phyloP scores from a whole-genome alignment of 2,888 invertebrate genomes.

The Allacma fusca region DNA sequence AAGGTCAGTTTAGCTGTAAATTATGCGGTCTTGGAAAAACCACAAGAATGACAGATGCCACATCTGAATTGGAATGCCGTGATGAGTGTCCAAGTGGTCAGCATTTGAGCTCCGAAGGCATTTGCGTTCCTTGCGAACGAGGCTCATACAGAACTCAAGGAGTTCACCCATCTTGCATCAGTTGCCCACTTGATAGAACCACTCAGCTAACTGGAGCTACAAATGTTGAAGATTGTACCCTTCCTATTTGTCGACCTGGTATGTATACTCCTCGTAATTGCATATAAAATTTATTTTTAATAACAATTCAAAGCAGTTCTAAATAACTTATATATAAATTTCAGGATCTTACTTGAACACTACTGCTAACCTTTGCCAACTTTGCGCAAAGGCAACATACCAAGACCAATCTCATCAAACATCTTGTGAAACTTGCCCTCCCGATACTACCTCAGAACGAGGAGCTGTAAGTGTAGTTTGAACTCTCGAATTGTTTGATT shows the following conservation, averaged over 20 bases:
- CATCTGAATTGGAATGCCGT: slow-evolving; percentile 81
- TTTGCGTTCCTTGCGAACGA: slow-evolving; percentile 89
- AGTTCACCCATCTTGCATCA: slow-evolving; percentile 84
- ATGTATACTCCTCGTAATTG: slow-evolving; percentile 50
- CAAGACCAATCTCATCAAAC: slow-evolving; percentile 90
- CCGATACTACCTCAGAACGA: slow-evolving; percentile 86
- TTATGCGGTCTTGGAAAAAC: slow-evolving; percentile 91
- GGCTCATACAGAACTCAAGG: slow-evolving; percentile 88
- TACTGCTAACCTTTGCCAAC: slow-evolving; percentile 83
- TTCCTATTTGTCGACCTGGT: slow-evolving; percentile 85
- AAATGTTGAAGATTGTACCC: slow-evolving; percentile 87
- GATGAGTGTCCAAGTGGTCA: slow-evolving; percentile 89
- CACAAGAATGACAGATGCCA: slow-evolving; percentile 88
- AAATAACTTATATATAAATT: slow-evolving; percentile 54
- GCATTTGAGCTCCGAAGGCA: slow-evolving; percentile 85
- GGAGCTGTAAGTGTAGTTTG: slow-evolving; percentile 76
- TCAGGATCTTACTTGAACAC: slow-evolving; percentile 84
- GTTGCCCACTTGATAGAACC: slow-evolving; percentile 88
- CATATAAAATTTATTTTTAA: slow-evolving; percentile 19
- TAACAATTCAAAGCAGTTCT: too few relatives aligned
- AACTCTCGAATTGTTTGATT: neutral
- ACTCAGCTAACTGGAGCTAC: slow-evolving; percentile 85
- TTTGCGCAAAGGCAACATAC: slow-evolving; percentile 89
- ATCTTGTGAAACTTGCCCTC: slow-evolving; percentile 84
- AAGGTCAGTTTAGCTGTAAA: slow-evolving; percentile 88